Conservation (phyloP, 2,113 vertebrate genomes). For the Zosterops lateralis region DNA sequence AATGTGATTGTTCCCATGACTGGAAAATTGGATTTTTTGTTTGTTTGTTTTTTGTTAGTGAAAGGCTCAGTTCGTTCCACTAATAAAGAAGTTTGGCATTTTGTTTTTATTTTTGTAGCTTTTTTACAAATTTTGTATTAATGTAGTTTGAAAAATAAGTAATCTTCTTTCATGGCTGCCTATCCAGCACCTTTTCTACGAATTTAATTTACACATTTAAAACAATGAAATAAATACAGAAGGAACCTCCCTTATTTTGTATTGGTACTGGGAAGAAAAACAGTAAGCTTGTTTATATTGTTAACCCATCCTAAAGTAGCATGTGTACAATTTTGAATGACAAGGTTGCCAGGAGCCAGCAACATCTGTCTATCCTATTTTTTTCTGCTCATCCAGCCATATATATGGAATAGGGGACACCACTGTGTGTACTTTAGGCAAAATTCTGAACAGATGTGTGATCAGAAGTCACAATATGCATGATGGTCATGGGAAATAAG, state of each 20-base stretch:
- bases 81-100: not conserved
- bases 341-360: not conserved
- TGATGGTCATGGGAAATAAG: not conserved
- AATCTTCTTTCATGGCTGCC: not conserved
- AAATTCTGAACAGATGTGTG: not conserved
- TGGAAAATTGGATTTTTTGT: not conserved
- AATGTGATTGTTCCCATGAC: not conserved
- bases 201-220: not conserved
- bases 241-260: not conserved
- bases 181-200: not conserved
- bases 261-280: not conserved
- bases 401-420: not conserved
- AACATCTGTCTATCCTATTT: constrained; percentile 28
- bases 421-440: not conserved
- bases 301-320: not conserved
- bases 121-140: not conserved
- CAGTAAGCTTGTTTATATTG: not conserved
- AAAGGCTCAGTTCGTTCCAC: not conserved
- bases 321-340: not conserved
- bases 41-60: not conserved
- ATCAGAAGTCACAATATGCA: not conserved
- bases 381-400: not conserved
- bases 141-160: not conserved
- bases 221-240: not conserved
- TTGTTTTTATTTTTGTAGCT: not conserved